Conservation (phyloP, 2,113 vertebrate species). For the Anoura caudifer region DNA sequence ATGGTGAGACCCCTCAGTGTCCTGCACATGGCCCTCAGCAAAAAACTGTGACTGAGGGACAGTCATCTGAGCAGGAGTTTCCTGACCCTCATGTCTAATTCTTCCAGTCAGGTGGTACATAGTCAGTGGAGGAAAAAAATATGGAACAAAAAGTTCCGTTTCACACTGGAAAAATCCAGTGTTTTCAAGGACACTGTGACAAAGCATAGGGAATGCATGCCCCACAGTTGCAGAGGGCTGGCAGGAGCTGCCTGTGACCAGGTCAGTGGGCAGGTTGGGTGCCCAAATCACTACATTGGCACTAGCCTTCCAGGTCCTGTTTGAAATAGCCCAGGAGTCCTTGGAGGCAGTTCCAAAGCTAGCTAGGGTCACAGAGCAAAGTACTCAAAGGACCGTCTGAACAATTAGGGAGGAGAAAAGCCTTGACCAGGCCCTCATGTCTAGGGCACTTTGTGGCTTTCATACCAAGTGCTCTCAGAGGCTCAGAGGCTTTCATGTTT, state of each 20-base stretch:
- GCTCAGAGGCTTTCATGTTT: rapidly evolving
- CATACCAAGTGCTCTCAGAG: not conserved
- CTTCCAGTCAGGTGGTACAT: not conserved
- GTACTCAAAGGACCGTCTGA: not conserved
- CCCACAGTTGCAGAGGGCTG: rapidly evolving
- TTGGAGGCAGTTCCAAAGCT: not conserved
- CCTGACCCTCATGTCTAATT: not conserved
- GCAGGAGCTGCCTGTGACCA: rapidly evolving
- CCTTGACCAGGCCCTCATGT: rapidly evolving
- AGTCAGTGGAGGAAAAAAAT: not conserved
- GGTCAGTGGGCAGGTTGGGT: rapidly evolving
- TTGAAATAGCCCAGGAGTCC: not conserved
- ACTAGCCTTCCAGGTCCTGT: not conserved
- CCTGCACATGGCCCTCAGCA: not conserved
- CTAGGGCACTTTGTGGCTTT: not conserved
- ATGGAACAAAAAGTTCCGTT: not conserved
- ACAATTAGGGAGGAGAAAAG: not conserved
- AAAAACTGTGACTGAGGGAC: not conserved
- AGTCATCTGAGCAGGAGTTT: not conserved
- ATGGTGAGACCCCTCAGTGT: not conserved
- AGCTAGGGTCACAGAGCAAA: not conserved
- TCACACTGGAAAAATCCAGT: not conserved
- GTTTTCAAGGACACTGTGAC: not conserved
- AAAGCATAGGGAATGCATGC: not conserved
- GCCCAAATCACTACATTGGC: rapidly evolving